Percentiles rank a stretch among this genome's conserved stretches.
Evolutionary conservation across 2,888 invertebrate species (phyloP).

Genomic region (Clitarchus hookeri): DNA sequence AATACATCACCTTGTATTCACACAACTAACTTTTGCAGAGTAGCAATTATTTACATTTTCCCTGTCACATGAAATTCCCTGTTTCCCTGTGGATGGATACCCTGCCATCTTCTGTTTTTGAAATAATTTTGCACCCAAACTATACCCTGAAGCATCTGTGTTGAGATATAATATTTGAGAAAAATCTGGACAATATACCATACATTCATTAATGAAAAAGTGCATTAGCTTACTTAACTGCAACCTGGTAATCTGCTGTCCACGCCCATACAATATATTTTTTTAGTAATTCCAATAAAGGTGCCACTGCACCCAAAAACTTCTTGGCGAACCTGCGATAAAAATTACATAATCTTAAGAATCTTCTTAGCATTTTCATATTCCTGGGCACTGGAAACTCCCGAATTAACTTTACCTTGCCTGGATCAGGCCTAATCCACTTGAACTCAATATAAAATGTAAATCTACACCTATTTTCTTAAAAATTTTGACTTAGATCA

Average conservation of each 20-base stretch:
- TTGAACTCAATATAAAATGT: neutral
- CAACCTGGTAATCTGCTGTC: neutral
- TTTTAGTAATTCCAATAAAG: neutral
- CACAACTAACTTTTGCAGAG: too few species aligned
- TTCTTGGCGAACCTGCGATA: neutral
- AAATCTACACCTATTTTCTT: too few species aligned
- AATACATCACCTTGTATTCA: too few species aligned
- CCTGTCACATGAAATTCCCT: too few species aligned
- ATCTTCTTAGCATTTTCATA: neutral
- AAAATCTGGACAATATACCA: neutral
- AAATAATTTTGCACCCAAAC: too few species aligned
- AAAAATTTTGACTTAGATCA: slow-evolving; percentile 46
- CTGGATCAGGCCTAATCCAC: slow-evolving; percentile 11
- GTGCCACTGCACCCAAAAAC: neutral
- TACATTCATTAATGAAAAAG: neutral
- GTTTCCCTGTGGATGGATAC: too few species aligned
- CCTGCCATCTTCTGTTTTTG: neutral
- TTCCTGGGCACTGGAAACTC: neutral
- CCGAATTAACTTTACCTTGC: neutral
- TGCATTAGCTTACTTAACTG: neutral
- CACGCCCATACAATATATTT: neutral
- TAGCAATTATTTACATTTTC: too few species aligned
- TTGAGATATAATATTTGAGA: neutral
- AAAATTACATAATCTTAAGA: neutral
- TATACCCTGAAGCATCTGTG: too few species aligned